Conservation (phyloP, 2,113 vertebrate genomes). For the Austrofundulus limnaeus region DNA sequence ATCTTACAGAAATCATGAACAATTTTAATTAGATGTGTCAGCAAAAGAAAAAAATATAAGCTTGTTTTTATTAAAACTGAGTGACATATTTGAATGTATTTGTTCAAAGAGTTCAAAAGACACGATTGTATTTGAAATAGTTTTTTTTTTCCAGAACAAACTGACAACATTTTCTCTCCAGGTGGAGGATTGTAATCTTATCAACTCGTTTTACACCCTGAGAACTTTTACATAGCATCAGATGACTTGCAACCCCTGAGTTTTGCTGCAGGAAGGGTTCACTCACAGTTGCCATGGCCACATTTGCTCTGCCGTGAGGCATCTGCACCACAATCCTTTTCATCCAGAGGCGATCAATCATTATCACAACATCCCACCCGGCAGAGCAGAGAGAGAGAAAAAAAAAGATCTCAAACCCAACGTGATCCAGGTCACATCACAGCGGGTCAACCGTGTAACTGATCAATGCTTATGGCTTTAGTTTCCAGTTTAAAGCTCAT, state of each 20-base stretch:
- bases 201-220: constrained; percentile 30
- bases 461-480: constrained; percentile 35
- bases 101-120: no score
- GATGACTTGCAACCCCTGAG: constrained; percentile 27
- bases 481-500: constrained; percentile 38
- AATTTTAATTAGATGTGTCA: no score
- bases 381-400: constrained; percentile 27
- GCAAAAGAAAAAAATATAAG: no score
- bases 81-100: no score
- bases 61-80: no score
- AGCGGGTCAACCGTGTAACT: constrained; percentile 22
- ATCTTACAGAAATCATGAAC: no score
- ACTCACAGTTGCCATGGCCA: constrained; percentile 40
- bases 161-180: background rate
- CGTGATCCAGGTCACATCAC: constrained; percentile 48
- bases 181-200: background rate
- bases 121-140: no score
- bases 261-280: constrained; percentile 32
- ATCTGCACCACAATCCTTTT: background rate
- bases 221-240: constrained; percentile 40
- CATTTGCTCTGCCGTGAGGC: background rate
- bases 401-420: constrained; percentile 49
- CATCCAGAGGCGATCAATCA: constrained; percentile 16
- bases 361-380: constrained; percentile 52
- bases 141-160: no score